Evolutionary conservation across 2,113 vertebrate genomes (phyloP).

Genomic region (Clupea harengus): DNA sequence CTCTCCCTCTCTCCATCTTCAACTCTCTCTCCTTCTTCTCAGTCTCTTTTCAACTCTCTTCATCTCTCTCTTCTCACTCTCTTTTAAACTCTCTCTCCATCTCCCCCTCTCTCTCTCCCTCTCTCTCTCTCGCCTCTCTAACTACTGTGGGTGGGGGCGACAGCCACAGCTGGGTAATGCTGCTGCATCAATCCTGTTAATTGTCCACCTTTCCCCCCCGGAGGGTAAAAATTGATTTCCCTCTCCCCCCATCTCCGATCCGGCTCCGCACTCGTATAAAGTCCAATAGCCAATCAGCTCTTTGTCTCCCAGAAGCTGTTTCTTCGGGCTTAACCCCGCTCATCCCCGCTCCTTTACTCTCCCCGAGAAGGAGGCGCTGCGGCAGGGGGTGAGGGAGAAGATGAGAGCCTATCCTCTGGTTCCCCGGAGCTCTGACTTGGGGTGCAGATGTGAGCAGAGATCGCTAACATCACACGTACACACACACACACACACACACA

Average conservation of each 20-base stretch:
- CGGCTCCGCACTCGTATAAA: background rate
- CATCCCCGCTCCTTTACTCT: background rate
- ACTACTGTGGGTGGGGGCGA: constrained; percentile 22
- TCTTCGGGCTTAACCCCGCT: background rate
- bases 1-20: background rate
- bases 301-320: background rate
- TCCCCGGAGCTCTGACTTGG: background rate
- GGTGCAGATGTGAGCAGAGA: background rate
- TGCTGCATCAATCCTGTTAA: constrained; percentile 36
- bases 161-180: constrained; percentile 19
- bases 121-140: background rate
- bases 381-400: background rate
- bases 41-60: background rate
- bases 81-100: background rate
- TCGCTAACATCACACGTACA: background rate
- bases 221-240: constrained; percentile 40
- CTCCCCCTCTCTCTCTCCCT: background rate
- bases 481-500: constrained; percentile 1
- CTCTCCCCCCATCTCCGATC: constrained; percentile 11
- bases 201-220: constrained; percentile 50
- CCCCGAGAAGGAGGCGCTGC: background rate
- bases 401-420: background rate
- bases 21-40: background rate
- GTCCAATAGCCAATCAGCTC: background rate
- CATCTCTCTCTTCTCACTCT: background rate